Base-by-base conservation (phyloP, 2,888 invertebrate species). In the Agrenia bidenticulata region DNA sequence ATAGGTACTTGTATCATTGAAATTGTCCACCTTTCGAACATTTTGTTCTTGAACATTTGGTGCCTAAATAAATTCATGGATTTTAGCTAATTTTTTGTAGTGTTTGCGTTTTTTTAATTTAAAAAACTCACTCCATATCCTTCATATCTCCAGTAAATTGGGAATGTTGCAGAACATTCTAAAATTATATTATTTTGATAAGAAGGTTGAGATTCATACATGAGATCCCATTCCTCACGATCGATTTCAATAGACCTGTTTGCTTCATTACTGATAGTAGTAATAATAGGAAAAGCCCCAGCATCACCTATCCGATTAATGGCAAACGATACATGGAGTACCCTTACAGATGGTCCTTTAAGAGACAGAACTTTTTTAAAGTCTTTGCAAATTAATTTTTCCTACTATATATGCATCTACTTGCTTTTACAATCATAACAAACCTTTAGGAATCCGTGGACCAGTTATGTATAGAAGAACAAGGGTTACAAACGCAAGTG, bases 91-190 rank as follows among this genome's bases (percentile, higher is more conserved):
- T 7, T 11, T 11, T 32, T 32, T 17, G 19, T 9, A 45, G 45
- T 51, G 13, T 17, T 4, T 23, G 21, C 42, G 21, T 49, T 9
- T 39, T n/a, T n/a, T n/a, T n/a, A n/a, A n/a, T n/a, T n/a, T n/a
- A n/a, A n/a, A n/a, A n/a, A 56, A 32, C 19, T 61, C 41, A 65
- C 68, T 24, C 64, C 71, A 54, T 23, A 59, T 45, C 66, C 62
- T 15, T 55, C 9, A 27, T 68, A 70, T 7, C 26, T 61, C 71
- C 71, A 71, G 9, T 26, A 45, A n/a, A 64, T 32, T 24, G 71
- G 68, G 58, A 64, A 66, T 2, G 62, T 32, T 4, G 68, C 39
- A 5, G 64, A 60, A 24, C 71, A 71, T 42, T 71, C 71, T 26
- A 71, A 32, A 21, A 68, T 37, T 15, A 71, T 57, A 19, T 68